A percentile compares a stretch with the other conserved stretches of the same genome.
Conservation (phyloP, 2,113 vertebrate species). For the Serilophus lunatus region DNA sequence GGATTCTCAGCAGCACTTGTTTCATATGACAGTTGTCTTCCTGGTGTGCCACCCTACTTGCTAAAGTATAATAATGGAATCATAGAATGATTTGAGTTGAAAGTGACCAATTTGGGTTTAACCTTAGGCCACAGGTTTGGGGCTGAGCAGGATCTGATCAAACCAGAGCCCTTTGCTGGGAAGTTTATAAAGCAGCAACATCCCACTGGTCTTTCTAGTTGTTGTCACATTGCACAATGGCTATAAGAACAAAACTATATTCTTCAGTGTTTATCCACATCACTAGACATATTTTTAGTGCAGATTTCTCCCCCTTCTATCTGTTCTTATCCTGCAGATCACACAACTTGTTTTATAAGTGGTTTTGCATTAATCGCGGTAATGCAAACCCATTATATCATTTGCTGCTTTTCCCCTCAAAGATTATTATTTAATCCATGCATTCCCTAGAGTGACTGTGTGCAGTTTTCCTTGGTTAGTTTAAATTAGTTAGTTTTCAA, state of each 20-base stretch:
- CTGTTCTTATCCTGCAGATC: not conserved
- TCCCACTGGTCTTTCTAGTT: not conserved
- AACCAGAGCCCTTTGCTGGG: not conserved
- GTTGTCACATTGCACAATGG: no score
- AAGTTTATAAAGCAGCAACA: not conserved
- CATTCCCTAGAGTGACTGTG: not conserved
- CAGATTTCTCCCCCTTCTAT: not conserved
- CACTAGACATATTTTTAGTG: not conserved
- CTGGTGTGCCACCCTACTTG: no score
- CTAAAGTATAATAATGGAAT: rapidly evolving
- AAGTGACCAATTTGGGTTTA: not conserved
- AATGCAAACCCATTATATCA: not conserved
- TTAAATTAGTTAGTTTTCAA: not conserved
- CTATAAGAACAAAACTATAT: not conserved
- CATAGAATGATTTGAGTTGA: no score
- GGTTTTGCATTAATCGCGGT: not conserved
- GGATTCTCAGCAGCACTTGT: not conserved
- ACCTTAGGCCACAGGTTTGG: not conserved
- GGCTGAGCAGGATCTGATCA: not conserved
- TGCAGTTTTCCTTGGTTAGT: not conserved
- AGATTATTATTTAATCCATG: not conserved
- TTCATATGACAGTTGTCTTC: rapidly evolving
- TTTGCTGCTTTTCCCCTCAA: not conserved
- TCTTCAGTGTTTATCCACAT: not conserved
- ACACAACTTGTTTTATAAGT: not conserved